Evolutionary conservation across 2,797 vertebrate species (phyloP), one percentile per base, ranked within the genome.

Genomic region (Neoniphon sammara): DNA sequence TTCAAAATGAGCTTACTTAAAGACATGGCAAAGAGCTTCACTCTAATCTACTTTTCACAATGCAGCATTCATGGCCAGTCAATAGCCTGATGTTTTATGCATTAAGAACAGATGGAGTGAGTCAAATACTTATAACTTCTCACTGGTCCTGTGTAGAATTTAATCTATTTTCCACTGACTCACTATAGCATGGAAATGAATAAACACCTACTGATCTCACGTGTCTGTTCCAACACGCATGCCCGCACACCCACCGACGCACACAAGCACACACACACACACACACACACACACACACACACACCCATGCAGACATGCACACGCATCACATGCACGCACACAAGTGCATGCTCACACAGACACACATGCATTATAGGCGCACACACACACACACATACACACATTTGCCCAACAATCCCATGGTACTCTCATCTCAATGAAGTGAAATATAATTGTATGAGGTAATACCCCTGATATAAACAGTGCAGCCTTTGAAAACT

Each of bases 31-130:
- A 82, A 52, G 77, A 91, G 80, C 70, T 81, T 86, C 82, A 81
- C 71, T 75, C 73, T 86, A 83, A 84, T 88, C 84, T 85, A 81
- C 66, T 78, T 67, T 62, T 86, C 85, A 84, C 85, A 88, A 89
- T 83, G 80, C 81, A 83, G 63, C 55, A 31, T 81, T 84, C 80
- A 84, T 64, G 62, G 80, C 72, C 61, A 81, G 77, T 83, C 73
- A 76, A 84, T 82, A 68, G 67, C 76, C 81, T 64, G 82, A 90
- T 89, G 85, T 84, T 88, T 84, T 82, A 84, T 81, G 85, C 87
- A 88, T 91, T 84, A 69, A 66, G 72, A 85, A 81, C 72, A 82
- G 74, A 87, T 76, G 66, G 81, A 84, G 65, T 66, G 72, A 84
- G 74, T 83, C 77, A 73, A 81, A 87, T 74, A 82, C 72, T 75